Evolutionary conservation across 1,140 invertebrate genomes (phyloP).

Genomic region (Proctacanthus coquilletti): DNA sequence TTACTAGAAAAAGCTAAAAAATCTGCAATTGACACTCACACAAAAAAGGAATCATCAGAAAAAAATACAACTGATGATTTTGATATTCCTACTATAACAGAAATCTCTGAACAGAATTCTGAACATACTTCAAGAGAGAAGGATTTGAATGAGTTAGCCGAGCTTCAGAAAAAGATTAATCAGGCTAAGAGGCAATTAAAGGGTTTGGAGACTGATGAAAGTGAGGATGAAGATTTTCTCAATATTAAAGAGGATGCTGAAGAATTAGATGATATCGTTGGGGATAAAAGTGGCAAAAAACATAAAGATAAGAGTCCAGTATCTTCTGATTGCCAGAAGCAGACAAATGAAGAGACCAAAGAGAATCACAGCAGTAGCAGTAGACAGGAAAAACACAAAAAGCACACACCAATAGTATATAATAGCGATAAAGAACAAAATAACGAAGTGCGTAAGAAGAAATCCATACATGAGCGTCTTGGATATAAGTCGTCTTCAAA

Average conservation of each 20-base stretch:
- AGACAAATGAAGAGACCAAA: slow-evolving; percentile 1
- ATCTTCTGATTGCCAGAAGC: slow-evolving; percentile 14
- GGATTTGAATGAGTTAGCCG: slow-evolving; percentile 22
- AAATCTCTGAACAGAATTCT: slow-evolving; percentile 22
- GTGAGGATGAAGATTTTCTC: slow-evolving; percentile 35
- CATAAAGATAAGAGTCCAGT: slow-evolving; percentile 21
- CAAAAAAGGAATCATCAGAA: slow-evolving; percentile 16
- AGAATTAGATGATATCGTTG: slow-evolving; percentile 4
- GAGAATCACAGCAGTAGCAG: background rate
- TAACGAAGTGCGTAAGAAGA: background rate
- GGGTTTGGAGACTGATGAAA: slow-evolving; percentile 20
- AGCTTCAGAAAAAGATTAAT: slow-evolving; percentile 31
- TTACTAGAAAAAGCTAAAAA: slow-evolving; percentile 28
- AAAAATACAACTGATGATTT: slow-evolving; percentile 26
- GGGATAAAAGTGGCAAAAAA: background rate
- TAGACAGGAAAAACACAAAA: background rate
- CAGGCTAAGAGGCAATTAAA: slow-evolving; percentile 32
- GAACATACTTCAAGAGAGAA: slow-evolving; percentile 11
- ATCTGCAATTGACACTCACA: slow-evolving; percentile 18
- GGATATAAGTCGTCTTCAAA: slow-evolving; percentile 11
- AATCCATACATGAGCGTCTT: slow-evolving; percentile 23
- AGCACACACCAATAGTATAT: background rate
- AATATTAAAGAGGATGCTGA: slow-evolving; percentile 37
- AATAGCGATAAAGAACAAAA: background rate
- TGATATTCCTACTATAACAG: slow-evolving; percentile 32